Evolutionary conservation across 2,888 invertebrate species (phyloP).

Genomic region (Ochlodes sylvanus): DNA sequence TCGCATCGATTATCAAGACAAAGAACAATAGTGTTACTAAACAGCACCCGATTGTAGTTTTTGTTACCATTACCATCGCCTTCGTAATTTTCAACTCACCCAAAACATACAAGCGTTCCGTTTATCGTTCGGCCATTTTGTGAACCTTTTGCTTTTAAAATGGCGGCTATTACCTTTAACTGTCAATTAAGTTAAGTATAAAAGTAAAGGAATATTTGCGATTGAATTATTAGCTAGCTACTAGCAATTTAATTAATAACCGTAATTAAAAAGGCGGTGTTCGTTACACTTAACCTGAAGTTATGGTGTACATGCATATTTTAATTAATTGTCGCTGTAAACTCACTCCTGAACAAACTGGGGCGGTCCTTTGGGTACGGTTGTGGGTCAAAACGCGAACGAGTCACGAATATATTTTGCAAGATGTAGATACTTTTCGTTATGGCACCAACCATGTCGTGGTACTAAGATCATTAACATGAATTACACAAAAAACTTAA

Average conservation of each 20-base stretch:
- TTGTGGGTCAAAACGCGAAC: conserved; percentile 31
- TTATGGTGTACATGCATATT: conserved; percentile 19
- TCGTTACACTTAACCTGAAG: not conserved
- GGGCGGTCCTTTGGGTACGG: conserved; percentile 22
- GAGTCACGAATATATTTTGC: conserved; percentile 15
- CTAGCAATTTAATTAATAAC: no score
- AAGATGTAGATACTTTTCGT: conserved; percentile 6
- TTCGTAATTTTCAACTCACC: conserved; percentile 30
- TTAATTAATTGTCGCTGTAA: conserved; percentile 28
- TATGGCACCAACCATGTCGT: not conserved
- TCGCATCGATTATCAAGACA: conserved; percentile 46
- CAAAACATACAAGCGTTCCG: conserved; percentile 20
- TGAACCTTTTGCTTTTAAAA: conserved; percentile 29
- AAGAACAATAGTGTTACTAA: conserved; percentile 45
- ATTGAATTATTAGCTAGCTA: no score
- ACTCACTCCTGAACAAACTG: conserved; percentile 28
- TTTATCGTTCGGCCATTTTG: conserved; percentile 30
- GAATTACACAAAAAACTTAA: not conserved
- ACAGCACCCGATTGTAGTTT: conserved; percentile 43
- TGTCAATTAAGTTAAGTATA: conserved; percentile 8
- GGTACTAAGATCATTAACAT: conserved; percentile 6
- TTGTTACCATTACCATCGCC: conserved; percentile 38
- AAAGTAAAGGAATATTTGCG: not conserved
- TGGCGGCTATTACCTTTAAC: conserved; percentile 27
- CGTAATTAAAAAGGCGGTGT: not conserved